phyloP scores from a whole-genome alignment of 2,888 invertebrate genomes.

The Stenodema calcarata region DNA sequence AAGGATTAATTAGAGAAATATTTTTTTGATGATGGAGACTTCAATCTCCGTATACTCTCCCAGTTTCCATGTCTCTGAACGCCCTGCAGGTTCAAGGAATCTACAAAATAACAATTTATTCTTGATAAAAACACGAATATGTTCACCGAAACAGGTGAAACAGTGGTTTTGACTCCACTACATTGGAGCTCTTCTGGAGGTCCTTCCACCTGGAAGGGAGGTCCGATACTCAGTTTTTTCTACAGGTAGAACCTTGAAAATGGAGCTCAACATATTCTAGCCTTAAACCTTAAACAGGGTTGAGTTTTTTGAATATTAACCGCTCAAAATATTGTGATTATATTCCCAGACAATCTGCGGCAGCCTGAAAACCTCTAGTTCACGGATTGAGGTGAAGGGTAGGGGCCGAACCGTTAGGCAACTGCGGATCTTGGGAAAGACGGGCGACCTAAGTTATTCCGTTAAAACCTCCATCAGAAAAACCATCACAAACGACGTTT shows the following conservation, averaged over 20 bases:
- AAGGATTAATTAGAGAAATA: too few species aligned
- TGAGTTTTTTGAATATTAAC: neutral
- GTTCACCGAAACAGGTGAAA: too few species aligned
- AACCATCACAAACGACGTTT: neutral
- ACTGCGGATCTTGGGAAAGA: constrained; percentile 1
- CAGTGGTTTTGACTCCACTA: too few species aligned
- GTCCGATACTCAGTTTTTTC: neutral
- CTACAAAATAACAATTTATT: too few species aligned
- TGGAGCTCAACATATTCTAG: too few species aligned
- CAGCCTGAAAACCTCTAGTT: neutral
- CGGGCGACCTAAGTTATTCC: neutral
- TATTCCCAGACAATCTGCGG: neutral
- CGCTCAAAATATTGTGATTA: neutral
- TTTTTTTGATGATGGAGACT: too few species aligned
- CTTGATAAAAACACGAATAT: too few species aligned
- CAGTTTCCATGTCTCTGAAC: too few species aligned
- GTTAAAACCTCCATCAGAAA: neutral
- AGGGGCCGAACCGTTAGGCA: constrained; percentile 23
- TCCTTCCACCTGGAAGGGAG: too few species aligned
- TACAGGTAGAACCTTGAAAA: neutral
- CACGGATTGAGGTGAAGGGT: neutral
- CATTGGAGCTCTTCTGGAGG: too few species aligned
- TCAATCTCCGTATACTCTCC: too few species aligned
- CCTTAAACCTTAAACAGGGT: neutral
- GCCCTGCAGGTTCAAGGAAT: too few species aligned